Percentiles rank a stretch among this genome's conserved stretches.
Conservation (phyloP, 2,888 invertebrate species). For the Acutogordius australiensis region DNA sequence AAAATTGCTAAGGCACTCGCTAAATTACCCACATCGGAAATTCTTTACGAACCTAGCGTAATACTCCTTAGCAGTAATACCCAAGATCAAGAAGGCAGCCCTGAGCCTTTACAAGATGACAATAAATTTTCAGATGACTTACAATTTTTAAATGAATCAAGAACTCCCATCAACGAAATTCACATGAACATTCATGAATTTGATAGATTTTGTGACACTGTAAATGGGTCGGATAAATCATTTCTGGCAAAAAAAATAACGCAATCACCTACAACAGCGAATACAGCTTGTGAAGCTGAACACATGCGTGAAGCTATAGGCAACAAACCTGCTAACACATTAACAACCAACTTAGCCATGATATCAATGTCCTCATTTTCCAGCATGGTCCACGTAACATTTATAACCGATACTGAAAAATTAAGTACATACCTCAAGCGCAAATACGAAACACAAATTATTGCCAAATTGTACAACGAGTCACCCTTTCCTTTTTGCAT, state of each 20-base stretch:
- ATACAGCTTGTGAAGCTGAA: background rate
- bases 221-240: background rate
- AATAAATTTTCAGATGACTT: no score
- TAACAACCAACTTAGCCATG: no score
- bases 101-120: no score
- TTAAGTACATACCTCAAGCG: background rate
- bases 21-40: no score
- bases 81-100: no score
- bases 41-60: background rate
- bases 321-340: background rate
- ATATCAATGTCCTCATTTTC: background rate
- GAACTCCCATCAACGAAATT: no score
- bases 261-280: background rate
- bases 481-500: background rate
- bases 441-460: constrained; percentile 1
- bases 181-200: background rate
- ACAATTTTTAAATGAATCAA: no score
- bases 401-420: background rate
- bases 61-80: background rate
- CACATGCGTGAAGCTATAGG: background rate
- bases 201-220: background rate
- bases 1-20: no score
- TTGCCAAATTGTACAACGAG: background rate
- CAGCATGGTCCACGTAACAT: background rate
- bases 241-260: no score